Conservation (phyloP, 2,113 vertebrate genomes). For the Puffinus mauretanicus region DNA sequence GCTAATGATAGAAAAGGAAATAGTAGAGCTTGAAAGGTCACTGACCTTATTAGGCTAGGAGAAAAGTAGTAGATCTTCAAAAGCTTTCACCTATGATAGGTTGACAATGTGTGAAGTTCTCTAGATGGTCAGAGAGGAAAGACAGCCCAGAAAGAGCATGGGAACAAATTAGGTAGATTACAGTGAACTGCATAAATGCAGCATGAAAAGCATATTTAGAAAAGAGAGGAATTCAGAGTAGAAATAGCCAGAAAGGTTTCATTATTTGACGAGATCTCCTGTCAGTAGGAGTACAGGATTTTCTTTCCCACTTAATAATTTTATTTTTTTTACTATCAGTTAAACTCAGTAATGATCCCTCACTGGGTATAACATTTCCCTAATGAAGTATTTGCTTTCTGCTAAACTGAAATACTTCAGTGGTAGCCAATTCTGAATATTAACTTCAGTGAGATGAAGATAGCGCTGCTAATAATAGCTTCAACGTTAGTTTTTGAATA, state of each 20-base stretch:
- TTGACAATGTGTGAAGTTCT: slow-evolving; percentile 72
- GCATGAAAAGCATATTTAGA: slow-evolving; percentile 1
- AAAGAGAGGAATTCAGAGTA: not conserved
- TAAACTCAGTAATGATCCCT: not conserved
- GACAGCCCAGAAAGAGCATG: slow-evolving; percentile 31
- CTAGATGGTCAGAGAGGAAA: slow-evolving; percentile 58
- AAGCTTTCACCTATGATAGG: slow-evolving; percentile 83
- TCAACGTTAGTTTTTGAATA: not conserved
- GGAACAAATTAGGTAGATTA: slow-evolving; percentile 60
- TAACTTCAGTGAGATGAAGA: not conserved
- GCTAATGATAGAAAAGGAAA: slow-evolving; percentile 92
- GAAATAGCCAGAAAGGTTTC: not conserved
- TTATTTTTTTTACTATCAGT: not conserved
- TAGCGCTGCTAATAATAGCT: not conserved
- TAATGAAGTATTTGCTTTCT: slow-evolving; percentile 29
- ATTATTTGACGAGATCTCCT: not conserved
- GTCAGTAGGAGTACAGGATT: not conserved
- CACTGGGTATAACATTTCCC: not conserved
- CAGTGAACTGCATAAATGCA: slow-evolving; percentile 21
- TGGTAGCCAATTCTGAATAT: not conserved
- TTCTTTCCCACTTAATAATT: not conserved
- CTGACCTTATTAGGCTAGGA: slow-evolving; percentile 84
- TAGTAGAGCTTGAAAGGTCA: slow-evolving; percentile 83
- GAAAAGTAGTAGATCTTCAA: slow-evolving; percentile 78
- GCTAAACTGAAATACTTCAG: not conserved